These are phyloP conservation scores for Didymodactylos carnosus DNA, from an alignment of 2,888 invertebrate genomes.

Conservation along the genomic window DNA sequence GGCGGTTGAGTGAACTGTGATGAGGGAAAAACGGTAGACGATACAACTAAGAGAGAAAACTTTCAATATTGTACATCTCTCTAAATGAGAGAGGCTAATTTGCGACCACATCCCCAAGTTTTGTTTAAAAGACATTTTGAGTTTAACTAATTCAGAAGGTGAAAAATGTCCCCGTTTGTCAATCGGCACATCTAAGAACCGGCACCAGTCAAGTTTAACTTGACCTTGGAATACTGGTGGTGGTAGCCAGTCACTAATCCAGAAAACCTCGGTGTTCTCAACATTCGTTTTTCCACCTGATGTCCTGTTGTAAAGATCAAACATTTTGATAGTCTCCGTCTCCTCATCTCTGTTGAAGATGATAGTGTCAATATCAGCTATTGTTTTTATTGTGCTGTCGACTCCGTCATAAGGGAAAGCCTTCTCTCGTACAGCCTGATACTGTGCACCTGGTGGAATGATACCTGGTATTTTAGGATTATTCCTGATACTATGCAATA, in stretches of 20 bases:
- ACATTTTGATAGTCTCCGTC: not conserved
- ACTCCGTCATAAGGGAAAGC: not conserved
- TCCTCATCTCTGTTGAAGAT: not conserved
- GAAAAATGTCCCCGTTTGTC: no score
- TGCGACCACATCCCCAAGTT: not conserved
- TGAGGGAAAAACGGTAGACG: not conserved
- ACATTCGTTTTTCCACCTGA: not conserved
- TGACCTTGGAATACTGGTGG: no score
- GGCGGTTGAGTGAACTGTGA: not conserved
- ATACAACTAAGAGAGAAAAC: not conserved
- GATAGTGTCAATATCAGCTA: not conserved
- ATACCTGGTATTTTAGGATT: constrained; percentile 10
- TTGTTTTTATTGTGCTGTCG: not conserved
- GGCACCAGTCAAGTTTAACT: no score
- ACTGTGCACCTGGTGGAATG: not conserved
- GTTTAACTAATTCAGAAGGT: no score
- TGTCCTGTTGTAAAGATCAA: not conserved
- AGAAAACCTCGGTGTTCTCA: no score
- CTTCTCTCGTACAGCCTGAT: not conserved
- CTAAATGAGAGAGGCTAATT: not conserved
- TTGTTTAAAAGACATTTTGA: not conserved
- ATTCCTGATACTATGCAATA: not conserved
- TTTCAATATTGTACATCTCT: not conserved
- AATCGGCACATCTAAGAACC: no score
- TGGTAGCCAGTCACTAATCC: no score